phyloP scores from a whole-genome alignment of 2,113 vertebrate species.

The Lagopus muta region DNA sequence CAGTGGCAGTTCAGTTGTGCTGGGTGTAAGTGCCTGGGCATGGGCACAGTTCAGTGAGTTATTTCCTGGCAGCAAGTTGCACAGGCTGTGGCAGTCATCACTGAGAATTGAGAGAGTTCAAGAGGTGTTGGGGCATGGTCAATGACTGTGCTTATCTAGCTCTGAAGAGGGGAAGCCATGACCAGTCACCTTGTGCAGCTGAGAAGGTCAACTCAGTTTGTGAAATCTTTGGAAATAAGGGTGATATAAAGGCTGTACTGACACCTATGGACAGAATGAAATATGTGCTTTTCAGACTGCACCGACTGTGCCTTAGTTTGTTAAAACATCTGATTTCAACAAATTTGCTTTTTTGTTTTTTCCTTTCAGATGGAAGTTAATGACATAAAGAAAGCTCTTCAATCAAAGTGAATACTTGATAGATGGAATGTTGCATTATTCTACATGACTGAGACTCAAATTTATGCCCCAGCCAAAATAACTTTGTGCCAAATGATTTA shows the following conservation, averaged over 20 bases:
- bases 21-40: background rate
- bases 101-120: background rate
- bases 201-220: background rate
- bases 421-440: conserved; percentile 77
- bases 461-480: conserved; percentile 85
- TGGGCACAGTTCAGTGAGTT: background rate
- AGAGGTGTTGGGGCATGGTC: background rate
- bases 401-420: conserved; percentile 88
- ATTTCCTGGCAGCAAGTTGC: background rate
- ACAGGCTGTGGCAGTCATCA: background rate
- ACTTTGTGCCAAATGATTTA: conserved; percentile 95
- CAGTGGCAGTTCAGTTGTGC: background rate
- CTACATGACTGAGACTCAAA: conserved; percentile 79
- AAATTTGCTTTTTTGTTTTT: background rate
- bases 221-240: background rate
- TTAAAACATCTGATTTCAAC: background rate
- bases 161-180: background rate
- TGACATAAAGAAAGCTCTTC: conserved; percentile 96
- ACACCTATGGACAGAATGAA: background rate
- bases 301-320: background rate
- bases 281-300: background rate
- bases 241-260: background rate
- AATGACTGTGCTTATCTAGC: background rate
- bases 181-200: background rate
- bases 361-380: conserved; percentile 92